A percentile compares a stretch with the other conserved stretches of the same genome.
Conservation (phyloP, 2,888 invertebrate species). For the Caenorhabditis sinica region DNA sequence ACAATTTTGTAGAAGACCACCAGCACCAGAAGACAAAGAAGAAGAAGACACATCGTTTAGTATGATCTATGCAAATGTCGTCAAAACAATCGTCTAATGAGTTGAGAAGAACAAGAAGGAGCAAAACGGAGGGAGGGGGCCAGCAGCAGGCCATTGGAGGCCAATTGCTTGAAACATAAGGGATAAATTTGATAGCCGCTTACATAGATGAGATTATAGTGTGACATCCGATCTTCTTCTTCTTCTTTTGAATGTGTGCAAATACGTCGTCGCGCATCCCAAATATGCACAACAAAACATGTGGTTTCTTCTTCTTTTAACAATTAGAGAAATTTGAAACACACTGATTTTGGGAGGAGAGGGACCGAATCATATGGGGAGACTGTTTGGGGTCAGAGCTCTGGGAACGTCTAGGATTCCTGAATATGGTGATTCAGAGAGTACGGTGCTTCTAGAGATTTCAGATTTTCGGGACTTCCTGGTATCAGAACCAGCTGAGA, state of each 20-base stretch:
- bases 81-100: constrained; percentile 67
- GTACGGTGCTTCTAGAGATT: too few relatives aligned
- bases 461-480: too few relatives aligned
- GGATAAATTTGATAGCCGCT: constrained; percentile 63
- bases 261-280: constrained; percentile 56
- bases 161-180: constrained; percentile 63
- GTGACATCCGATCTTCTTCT: constrained; percentile 58
- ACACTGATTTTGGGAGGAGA: neutral
- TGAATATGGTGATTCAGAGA: too few relatives aligned
- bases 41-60: constrained; percentile 39
- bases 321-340: constrained; percentile 38
- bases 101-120: constrained; percentile 20
- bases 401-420: neutral
- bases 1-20: too few relatives aligned
- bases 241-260: constrained; percentile 45
- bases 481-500: too few relatives aligned
- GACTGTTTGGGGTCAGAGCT: neutral
- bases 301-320: constrained; percentile 31
- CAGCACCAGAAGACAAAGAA: neutral
- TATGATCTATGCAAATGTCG: constrained; percentile 64
- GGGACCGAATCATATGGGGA: neutral
- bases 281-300: constrained; percentile 57
- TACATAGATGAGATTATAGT: constrained; percentile 56
- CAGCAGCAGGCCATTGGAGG: neutral
- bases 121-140: neutral